A percentile compares a stretch with the other conserved stretches of the same genome.
These are phyloP conservation scores for Ischnura elegans DNA, from an alignment of 2,888 invertebrate species.

Conservation along the genomic window DNA sequence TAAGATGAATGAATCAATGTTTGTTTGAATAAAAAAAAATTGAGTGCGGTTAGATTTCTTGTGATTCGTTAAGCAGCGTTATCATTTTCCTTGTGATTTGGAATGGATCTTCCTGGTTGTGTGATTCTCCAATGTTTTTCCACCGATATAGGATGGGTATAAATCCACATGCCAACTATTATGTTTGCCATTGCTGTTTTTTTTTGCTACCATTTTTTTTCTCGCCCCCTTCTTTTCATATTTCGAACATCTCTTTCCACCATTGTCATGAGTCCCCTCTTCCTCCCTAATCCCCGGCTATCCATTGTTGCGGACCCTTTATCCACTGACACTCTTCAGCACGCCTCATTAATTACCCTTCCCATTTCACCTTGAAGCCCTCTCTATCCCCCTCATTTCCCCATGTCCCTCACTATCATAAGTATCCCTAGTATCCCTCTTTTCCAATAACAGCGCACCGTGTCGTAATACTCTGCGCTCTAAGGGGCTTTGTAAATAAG, in stretches of 20 bases:
- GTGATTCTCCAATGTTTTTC: too few species aligned
- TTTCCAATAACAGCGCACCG: neutral
- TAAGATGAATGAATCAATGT: too few species aligned
- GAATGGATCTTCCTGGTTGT: too few species aligned
- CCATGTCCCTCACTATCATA: neutral
- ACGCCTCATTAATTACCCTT: slow-evolving; percentile 1
- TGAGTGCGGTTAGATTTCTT: too few species aligned
- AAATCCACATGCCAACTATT: too few species aligned
- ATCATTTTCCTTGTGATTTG: too few species aligned
- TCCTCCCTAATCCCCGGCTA: neutral
- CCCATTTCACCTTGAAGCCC: neutral
- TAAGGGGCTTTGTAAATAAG: too few species aligned
- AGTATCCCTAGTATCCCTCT: neutral
- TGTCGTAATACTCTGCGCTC: neutral
- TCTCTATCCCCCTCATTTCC: neutral
- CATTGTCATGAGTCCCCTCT: neutral
- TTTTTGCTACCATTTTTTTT: neutral
- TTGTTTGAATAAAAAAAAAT: too few species aligned
- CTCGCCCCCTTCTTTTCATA: neutral
- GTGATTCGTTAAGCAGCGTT: too few species aligned
- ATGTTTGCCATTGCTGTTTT: neutral
- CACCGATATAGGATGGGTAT: too few species aligned
- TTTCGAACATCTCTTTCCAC: neutral
- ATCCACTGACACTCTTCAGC: neutral
- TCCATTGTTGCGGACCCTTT: neutral